Evolutionary conservation across 2,113 vertebrate genomes (phyloP).

Genomic region (Melanotaenia duboulayi): DNA sequence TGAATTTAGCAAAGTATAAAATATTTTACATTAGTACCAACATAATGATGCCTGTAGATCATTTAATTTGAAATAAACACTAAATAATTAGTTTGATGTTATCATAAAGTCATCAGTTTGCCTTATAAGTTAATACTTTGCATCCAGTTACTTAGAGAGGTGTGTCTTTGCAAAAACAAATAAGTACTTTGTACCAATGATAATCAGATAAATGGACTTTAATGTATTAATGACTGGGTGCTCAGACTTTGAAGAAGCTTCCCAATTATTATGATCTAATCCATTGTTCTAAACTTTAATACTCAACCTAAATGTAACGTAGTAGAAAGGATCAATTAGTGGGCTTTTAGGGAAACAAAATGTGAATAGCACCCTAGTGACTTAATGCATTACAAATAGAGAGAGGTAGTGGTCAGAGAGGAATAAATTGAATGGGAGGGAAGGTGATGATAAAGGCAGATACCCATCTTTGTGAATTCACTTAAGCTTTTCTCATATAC

Average conservation of each 20-base stretch:
- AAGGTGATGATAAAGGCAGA: slow-evolving; percentile 18
- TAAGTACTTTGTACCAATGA: no score
- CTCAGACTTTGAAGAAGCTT: background rate
- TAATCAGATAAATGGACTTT: no score
- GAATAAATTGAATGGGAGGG: background rate
- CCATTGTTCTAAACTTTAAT: background rate
- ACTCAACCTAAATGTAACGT: background rate
- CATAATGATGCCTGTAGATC: no score
- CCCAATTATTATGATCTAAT: background rate
- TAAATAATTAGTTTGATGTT: no score
- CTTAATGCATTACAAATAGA: background rate
- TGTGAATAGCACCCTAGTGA: background rate
- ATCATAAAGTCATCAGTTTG: no score
- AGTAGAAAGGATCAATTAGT: background rate
- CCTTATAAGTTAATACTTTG: background rate
- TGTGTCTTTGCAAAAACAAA: background rate
- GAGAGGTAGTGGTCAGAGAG: background rate
- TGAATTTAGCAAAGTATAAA: no score
- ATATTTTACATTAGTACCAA: no score
- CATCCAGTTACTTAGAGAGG: background rate
- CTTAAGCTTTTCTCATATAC: slow-evolving; percentile 38
- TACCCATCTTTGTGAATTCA: slow-evolving; percentile 14
- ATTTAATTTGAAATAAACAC: no score
- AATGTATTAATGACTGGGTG: no score
- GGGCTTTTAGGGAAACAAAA: background rate